Percentiles rank a stretch among this genome's conserved stretches.
Conservation (phyloP, 2,888 invertebrate genomes). For the Mimachlamys varia region DNA sequence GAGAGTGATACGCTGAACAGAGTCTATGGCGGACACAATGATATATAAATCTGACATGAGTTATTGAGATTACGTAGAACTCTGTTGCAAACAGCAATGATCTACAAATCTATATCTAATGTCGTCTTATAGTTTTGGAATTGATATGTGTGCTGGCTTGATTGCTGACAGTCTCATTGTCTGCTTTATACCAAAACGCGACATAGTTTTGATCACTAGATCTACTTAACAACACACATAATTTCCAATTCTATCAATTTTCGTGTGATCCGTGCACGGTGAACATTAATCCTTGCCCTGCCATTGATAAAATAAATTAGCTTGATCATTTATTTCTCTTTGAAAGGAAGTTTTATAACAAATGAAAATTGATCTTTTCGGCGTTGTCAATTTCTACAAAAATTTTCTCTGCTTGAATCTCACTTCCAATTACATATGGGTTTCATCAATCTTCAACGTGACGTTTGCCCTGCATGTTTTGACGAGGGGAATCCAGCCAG, state of each 20-base stretch:
- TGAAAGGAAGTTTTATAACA: conserved; percentile 34
- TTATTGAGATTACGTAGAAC: neutral
- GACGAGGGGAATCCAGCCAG: conserved; percentile 24
- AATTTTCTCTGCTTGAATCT: conserved; percentile 34
- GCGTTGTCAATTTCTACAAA: conserved; percentile 34
- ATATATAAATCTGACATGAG: neutral
- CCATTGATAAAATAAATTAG: conserved; percentile 31
- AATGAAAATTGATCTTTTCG: conserved; percentile 36
- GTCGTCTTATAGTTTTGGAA: neutral
- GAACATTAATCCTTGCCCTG: conserved; percentile 31
- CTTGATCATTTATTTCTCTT: conserved; percentile 36
- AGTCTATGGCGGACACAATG: neutral
- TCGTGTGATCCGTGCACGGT: neutral
- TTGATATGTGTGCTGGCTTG: neutral
- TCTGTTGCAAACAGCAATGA: neutral
- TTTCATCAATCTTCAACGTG: neutral
- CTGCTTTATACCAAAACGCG: neutral
- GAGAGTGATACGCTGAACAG: too few relatives aligned
- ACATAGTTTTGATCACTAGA: conserved; percentile 21
- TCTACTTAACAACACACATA: conserved; percentile 6
- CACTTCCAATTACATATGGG: conserved; percentile 33
- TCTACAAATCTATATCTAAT: neutral
- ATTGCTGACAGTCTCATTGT: conserved; percentile 15
- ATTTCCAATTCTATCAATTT: conserved; percentile 33
- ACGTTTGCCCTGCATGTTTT: conserved; percentile 28